A percentile compares a stretch with the other conserved stretches of the same genome.
Conservation (phyloP, 2,888 invertebrate species). For the Conchocele bisecta region DNA sequence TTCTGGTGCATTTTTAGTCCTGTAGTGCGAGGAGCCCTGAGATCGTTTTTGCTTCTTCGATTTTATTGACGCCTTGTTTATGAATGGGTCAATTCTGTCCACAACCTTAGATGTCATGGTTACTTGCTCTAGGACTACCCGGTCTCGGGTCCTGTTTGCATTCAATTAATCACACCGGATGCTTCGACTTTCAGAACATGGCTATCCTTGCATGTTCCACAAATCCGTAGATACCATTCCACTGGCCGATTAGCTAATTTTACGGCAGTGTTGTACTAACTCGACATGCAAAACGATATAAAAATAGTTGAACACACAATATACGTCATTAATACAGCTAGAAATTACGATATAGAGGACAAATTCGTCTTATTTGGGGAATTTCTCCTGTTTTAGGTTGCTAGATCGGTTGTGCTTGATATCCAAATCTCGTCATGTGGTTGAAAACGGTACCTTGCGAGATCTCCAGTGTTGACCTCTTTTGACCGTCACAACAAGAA, state of each 20-base stretch:
- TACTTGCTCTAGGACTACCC: no score
- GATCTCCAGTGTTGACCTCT: constrained; percentile 56
- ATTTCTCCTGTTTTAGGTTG: constrained; percentile 65
- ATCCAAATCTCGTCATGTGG: constrained; percentile 70
- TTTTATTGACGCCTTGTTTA: constrained; percentile 96
- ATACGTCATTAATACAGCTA: no score
- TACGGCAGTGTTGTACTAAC: background rate
- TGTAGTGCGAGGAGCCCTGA: constrained; percentile 99
- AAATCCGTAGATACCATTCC: constrained; percentile 71
- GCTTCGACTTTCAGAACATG: constrained; percentile 64
- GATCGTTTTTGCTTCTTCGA: constrained; percentile 99
- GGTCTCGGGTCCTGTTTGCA: no score
- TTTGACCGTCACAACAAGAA: constrained; percentile 39
- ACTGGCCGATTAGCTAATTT: constrained; percentile 11
- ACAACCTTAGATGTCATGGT: constrained; percentile 84
- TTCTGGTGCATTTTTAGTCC: constrained; percentile 99
- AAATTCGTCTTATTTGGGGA: background rate
- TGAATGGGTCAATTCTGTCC: constrained; percentile 99
- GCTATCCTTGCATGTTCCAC: constrained; percentile 68
- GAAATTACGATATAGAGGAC: background rate
- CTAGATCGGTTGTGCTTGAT: constrained; percentile 71
- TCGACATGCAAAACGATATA: no score
- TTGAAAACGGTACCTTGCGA: constrained; percentile 62
- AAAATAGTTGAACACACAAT: no score
- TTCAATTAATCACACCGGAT: no score